phyloP scores from a whole-genome alignment of 2,888 invertebrate genomes.

The Hypercompe scribonia region DNA sequence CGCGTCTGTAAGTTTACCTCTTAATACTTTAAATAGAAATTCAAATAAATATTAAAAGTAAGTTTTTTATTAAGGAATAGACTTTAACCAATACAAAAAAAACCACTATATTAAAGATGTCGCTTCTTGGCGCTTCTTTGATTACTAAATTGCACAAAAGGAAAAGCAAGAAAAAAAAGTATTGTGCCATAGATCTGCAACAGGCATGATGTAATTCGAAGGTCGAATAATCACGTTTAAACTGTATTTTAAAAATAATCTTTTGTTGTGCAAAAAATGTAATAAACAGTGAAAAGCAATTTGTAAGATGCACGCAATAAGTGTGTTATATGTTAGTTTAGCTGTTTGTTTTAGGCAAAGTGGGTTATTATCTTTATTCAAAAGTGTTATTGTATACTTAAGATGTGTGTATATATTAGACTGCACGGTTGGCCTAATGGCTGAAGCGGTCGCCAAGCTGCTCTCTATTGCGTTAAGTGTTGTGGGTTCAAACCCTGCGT shows the following conservation, averaged over 20 bases:
- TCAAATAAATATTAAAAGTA: too few species aligned
- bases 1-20: too few species aligned
- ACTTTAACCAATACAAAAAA: too few species aligned
- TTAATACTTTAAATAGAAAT: too few species aligned
- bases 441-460: too few species aligned
- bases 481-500: too few species aligned
- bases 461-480: too few species aligned
- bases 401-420: too few species aligned
- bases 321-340: conserved; percentile 35
- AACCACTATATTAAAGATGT: not conserved
- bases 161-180: not conserved
- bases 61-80: too few species aligned
- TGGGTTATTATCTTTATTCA: conserved; percentile 43
- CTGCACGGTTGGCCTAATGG: too few species aligned
- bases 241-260: conserved; percentile 43
- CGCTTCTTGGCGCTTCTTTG: not conserved
- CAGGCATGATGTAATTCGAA: conserved; percentile 40
- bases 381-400: not conserved
- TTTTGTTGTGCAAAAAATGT: conserved; percentile 48
- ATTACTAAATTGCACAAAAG: not conserved
- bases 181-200: conserved; percentile 31
- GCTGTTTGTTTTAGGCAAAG: conserved; percentile 29
- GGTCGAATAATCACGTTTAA: conserved; percentile 21
- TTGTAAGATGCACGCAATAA: conserved; percentile 48
- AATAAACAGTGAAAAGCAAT: conserved; percentile 49